These are phyloP conservation scores for Carassius auratus DNA, from an alignment of 2,113 vertebrate genomes.

Conservation along the genomic window DNA sequence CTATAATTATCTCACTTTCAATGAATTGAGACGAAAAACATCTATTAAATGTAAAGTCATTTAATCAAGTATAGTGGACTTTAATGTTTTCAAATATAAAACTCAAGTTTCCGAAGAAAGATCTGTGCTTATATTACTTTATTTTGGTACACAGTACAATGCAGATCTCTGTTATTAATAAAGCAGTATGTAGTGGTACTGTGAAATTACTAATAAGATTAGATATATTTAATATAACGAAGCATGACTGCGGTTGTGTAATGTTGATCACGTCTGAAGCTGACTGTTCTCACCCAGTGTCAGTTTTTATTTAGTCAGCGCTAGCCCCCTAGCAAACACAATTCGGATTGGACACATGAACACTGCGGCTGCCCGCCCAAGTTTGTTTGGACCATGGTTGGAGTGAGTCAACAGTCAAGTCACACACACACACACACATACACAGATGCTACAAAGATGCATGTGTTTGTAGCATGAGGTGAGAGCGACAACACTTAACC, in stretches of 20 bases:
- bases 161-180: not conserved
- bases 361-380: conserved; percentile 6
- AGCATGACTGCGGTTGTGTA: conserved; percentile 58
- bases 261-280: conserved; percentile 57
- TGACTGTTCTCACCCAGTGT: conserved; percentile 64
- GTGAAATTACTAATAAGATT: not conserved
- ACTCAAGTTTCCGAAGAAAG: not conserved
- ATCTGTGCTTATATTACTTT: not conserved
- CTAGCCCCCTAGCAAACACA: conserved; percentile 49
- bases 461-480: not conserved
- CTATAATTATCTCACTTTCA: not conserved
- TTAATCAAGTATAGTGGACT: not conserved
- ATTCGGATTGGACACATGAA: conserved; percentile 12
- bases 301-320: conserved; percentile 62
- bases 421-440: conserved; percentile 24
- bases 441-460: conserved; percentile 16
- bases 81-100: conserved; percentile 4
- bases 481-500: not conserved
- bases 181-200: not conserved
- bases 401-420: conserved; percentile 51
- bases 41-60: no score
- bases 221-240: conserved; percentile 33
- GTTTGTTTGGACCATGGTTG: conserved; percentile 37
- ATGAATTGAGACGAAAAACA: no score
- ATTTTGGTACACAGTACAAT: not conserved